Conservation (phyloP, 1,140 invertebrate species). For the Holotrichia oblita region DNA sequence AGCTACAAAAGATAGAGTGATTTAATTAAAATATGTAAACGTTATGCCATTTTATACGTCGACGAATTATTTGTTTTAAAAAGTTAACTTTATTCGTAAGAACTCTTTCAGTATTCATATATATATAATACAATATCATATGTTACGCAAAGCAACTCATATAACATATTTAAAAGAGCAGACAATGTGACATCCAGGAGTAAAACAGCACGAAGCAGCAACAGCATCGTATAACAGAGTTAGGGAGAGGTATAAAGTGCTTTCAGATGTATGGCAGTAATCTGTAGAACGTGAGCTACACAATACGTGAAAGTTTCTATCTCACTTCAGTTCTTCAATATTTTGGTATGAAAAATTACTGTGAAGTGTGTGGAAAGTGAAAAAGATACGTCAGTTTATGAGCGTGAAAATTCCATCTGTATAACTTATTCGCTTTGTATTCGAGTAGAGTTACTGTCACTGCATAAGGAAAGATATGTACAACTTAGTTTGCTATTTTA, state of each 20-base stretch:
- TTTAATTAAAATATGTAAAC: too few species aligned
- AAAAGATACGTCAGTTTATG: conserved; percentile 33
- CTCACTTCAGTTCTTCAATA: conserved; percentile 3
- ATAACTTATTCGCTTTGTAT: conserved; percentile 28
- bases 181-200: conserved; percentile 11
- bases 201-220: conserved; percentile 8
- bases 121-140: background rate
- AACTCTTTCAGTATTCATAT: background rate
- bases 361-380: conserved; percentile 26
- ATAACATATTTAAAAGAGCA: background rate
- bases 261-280: conserved; percentile 35
- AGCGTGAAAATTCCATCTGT: conserved; percentile 25
- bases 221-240: conserved; percentile 40
- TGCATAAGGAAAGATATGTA: background rate
- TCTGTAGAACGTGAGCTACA: conserved; percentile 38
- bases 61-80: too few species aligned
- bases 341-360: conserved; percentile 38
- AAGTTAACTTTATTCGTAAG: too few species aligned
- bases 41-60: too few species aligned
- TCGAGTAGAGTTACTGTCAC: background rate
- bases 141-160: background rate
- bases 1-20: too few species aligned
- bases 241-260: conserved; percentile 36
- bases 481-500: too few species aligned
- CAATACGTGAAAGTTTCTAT: conserved; percentile 37